Conservation (phyloP, 2,113 vertebrate species). For the Mesoclemmys tuberculata region DNA sequence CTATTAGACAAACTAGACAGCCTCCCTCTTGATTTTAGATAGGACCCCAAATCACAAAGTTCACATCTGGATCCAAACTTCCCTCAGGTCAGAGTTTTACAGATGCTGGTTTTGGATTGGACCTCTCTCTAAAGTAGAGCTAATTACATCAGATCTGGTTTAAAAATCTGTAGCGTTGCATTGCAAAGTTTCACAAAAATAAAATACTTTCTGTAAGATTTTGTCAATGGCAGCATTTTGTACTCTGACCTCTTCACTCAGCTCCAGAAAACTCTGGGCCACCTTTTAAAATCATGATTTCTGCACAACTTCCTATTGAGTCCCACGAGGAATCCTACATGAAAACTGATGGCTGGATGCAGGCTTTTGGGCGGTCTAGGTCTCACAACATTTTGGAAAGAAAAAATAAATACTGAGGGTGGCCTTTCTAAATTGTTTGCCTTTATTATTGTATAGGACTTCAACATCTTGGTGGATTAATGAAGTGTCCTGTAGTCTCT, state of each 20-base stretch:
- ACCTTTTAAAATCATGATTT: accelerated
- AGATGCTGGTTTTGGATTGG: background rate
- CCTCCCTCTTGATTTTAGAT: background rate
- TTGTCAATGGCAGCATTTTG: background rate
- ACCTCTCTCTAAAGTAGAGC: accelerated
- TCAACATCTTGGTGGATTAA: background rate
- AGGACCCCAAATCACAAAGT: background rate
- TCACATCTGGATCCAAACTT: background rate
- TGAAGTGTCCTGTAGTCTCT: background rate
- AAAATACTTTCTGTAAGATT: background rate
- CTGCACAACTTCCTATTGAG: background rate
- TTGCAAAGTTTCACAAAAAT: background rate
- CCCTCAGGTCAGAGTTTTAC: background rate
- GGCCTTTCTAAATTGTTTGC: background rate
- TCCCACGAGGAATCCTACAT: accelerated
- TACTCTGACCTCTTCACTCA: background rate
- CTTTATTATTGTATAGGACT: background rate
- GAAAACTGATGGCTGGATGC: background rate
- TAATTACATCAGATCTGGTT: background rate
- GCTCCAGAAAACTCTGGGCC: background rate
- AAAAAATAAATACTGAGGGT: background rate
- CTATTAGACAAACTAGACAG: background rate
- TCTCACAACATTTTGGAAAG: background rate
- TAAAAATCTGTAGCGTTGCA: background rate
- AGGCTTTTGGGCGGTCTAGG: background rate